Evolutionary conservation across 2,113 vertebrate species (phyloP).

Genomic region (Odontesthes bonariensis): DNA sequence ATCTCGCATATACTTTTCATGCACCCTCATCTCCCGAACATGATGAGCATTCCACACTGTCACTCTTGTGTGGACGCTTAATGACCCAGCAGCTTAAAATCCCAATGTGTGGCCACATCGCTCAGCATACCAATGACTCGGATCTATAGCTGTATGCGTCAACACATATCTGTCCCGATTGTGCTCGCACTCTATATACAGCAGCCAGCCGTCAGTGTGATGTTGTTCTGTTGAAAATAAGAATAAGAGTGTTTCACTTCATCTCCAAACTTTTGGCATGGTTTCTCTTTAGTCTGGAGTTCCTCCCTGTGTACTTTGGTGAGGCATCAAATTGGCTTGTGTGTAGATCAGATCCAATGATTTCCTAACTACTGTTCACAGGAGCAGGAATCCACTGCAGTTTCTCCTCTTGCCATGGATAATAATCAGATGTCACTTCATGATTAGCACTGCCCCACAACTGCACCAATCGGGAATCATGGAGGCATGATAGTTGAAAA

Average conservation of each 20-base stretch:
- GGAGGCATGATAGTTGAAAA: not conserved
- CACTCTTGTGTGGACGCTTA: constrained; percentile 60
- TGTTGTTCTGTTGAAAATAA: constrained; percentile 10
- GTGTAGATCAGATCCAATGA: constrained; percentile 30
- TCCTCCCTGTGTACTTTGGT: not conserved
- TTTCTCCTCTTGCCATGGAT: constrained; percentile 20
- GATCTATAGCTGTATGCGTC: constrained; percentile 31
- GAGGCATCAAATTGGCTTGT: constrained; percentile 31
- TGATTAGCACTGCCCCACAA: not conserved
- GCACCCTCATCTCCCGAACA: constrained; percentile 34
- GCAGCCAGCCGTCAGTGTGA: not conserved
- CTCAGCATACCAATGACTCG: constrained; percentile 35
- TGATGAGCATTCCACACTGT: constrained; percentile 54
- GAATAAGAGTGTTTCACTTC: constrained; percentile 21
- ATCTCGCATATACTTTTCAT: constrained; percentile 12
- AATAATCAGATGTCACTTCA: constrained; percentile 38
- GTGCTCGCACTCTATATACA: constrained; percentile 1
- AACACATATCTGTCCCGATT: not conserved
- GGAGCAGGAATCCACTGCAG: not conserved
- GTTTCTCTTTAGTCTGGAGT: constrained; percentile 14
- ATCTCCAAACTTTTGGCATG: not conserved
- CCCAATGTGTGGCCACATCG: constrained; percentile 60
- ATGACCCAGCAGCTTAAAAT: constrained; percentile 62
- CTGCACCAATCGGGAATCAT: constrained; percentile 24
- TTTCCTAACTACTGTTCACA: constrained; percentile 34